A percentile compares a stretch with the other conserved stretches of the same genome.
Evolutionary conservation across 2,113 vertebrate species (phyloP).

Genomic region (Rallus limicola): DNA sequence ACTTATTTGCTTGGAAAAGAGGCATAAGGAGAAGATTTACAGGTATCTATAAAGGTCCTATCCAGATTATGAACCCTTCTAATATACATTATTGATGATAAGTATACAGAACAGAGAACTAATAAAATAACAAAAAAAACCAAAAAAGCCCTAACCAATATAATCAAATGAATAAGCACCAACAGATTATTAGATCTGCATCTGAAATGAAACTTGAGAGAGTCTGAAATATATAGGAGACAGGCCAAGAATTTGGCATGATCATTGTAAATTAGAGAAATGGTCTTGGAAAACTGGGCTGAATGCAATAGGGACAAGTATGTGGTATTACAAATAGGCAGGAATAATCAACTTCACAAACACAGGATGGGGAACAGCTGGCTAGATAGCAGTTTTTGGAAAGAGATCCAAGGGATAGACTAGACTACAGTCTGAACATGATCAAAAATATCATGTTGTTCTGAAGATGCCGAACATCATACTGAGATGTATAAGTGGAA

Average conservation of each 20-base stretch:
- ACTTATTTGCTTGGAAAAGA: background rate
- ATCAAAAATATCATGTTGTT: constrained; percentile 35
- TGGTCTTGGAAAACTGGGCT: background rate
- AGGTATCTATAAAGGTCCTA: background rate
- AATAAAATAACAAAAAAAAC: background rate
- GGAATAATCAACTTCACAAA: background rate
- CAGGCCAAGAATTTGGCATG: background rate
- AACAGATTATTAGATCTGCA: background rate
- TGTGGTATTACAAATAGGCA: background rate
- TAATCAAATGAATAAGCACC: background rate
- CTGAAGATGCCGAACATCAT: constrained; percentile 23
- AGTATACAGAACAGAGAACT: background rate
- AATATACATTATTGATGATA: background rate
- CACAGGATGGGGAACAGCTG: background rate
- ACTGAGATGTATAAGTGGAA: background rate
- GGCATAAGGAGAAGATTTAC: background rate
- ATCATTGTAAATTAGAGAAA: background rate
- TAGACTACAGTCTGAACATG: background rate
- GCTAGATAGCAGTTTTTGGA: background rate
- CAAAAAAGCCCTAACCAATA: rapidly evolving
- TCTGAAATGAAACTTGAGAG: background rate
- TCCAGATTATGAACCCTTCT: background rate
- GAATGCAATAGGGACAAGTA: background rate
- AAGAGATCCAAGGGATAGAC: constrained; percentile 1
- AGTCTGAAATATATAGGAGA: background rate